Conservation (phyloP, 2,113 vertebrate genomes). For the Eulacestoma nigropectus region DNA sequence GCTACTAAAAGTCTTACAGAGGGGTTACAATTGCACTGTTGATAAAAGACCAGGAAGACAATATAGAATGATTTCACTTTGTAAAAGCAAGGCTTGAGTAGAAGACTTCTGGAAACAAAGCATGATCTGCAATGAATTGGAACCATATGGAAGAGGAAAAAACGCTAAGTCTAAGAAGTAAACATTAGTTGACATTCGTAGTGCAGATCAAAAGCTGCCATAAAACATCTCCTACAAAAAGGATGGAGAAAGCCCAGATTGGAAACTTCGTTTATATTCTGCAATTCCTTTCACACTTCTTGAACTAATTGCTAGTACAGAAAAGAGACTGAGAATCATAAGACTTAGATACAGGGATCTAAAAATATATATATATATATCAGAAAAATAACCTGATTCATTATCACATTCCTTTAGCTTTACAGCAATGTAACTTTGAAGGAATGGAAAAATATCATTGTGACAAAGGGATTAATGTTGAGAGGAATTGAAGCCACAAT, state of each 20-base stretch:
- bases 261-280: not conserved
- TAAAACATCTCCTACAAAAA: slow-evolving; percentile 31
- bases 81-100: slow-evolving; percentile 20
- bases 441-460: not conserved
- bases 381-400: not conserved
- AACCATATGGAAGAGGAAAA: slow-evolving; percentile 41
- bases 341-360: not conserved
- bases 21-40: not conserved
- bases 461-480: not conserved
- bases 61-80: slow-evolving; percentile 3
- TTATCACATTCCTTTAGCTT: not conserved
- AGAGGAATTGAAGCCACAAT: not conserved
- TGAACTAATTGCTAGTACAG: not conserved
- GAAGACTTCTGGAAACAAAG: slow-evolving; percentile 48
- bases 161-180: slow-evolving; percentile 22
- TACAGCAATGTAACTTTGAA: not conserved
- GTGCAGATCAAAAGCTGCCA: slow-evolving; percentile 54
- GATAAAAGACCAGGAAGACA: slow-evolving; percentile 44
- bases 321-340: not conserved
- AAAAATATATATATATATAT: not conserved
- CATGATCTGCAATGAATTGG: slow-evolving; percentile 37
- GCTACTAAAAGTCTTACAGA: not conserved
- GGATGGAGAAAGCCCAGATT: not conserved
- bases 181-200: slow-evolving; percentile 12
- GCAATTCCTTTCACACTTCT: not conserved